These are phyloP conservation scores for Pyxicephalus adspersus DNA, from an alignment of 2,113 vertebrate species.

Conservation along the genomic window DNA sequence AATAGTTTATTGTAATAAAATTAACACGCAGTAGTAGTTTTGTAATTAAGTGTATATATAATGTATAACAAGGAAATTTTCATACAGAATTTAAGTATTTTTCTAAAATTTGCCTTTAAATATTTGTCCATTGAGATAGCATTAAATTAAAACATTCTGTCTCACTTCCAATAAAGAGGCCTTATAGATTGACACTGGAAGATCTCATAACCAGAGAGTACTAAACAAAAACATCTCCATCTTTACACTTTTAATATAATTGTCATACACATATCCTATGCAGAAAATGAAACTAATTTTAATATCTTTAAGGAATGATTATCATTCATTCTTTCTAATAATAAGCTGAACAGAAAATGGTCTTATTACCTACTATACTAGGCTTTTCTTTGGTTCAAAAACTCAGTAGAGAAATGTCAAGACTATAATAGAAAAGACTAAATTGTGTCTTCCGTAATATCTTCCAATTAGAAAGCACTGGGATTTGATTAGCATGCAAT, in stretches of 20 bases:
- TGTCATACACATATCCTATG: not conserved
- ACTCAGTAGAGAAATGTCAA: constrained; percentile 37
- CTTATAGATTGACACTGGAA: too few species aligned
- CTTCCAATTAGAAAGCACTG: constrained; percentile 20
- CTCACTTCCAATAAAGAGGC: not conserved
- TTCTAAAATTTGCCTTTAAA: not conserved
- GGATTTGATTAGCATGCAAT: constrained; percentile 37
- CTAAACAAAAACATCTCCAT: constrained; percentile 24
- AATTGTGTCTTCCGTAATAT: constrained; percentile 19
- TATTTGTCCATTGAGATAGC: not conserved
- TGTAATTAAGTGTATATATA: too few species aligned
- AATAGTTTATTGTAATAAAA: too few species aligned
- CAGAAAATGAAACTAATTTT: constrained; percentile 25
- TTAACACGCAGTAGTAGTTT: too few species aligned
- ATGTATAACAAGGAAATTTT: too few species aligned
- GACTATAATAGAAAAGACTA: constrained; percentile 35
- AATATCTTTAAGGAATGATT: constrained; percentile 22
- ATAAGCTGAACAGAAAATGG: constrained; percentile 28
- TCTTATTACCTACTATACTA: constrained; percentile 29
- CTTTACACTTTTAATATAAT: constrained; percentile 1
- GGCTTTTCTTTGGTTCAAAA: constrained; percentile 34
- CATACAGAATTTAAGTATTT: too few species aligned
- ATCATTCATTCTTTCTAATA: constrained; percentile 22
- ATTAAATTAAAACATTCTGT: not conserved
- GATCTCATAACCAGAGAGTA: not conserved